These are phyloP conservation scores for Sinhomidia bicolor DNA, from an alignment of 2,888 invertebrate genomes.

Conservation along the genomic window DNA sequence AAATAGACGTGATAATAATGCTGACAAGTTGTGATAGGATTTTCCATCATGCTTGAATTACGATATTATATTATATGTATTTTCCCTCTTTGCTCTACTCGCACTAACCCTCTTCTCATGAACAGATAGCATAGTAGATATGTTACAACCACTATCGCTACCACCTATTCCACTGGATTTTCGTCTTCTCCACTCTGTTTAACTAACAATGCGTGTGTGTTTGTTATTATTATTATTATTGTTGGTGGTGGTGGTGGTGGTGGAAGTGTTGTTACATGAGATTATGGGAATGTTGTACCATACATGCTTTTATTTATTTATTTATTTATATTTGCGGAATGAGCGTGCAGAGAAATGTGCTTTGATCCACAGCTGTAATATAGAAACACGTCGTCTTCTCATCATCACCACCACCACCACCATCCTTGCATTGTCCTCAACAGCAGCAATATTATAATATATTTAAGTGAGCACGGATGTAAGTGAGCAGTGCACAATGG, in stretches of 20 bases:
- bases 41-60: conserved; percentile 75
- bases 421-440: neutral
- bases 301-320: conserved; percentile 3
- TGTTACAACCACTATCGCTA: neutral
- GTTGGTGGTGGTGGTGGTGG: neutral
- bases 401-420: neutral
- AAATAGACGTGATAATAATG: conserved; percentile 71
- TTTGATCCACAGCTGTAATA: conserved; percentile 39
- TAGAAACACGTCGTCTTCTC: conserved; percentile 27
- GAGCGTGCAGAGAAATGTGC: conserved; percentile 65
- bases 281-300: neutral
- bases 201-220: conserved; percentile 37
- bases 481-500: conserved; percentile 22
- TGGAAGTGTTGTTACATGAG: neutral
- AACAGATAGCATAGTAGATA: too few relatives aligned
- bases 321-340: conserved; percentile 32
- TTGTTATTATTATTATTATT: conserved; percentile 37
- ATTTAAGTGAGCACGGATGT: neutral
- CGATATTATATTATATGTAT: conserved; percentile 61
- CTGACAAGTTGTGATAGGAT: conserved; percentile 73
- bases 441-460: too few relatives aligned
- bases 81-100: neutral
- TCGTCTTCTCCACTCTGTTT: conserved; percentile 32
- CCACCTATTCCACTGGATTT: conserved; percentile 19
- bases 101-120: conserved; percentile 3